A percentile compares a stretch with the other conserved stretches of the same genome.
Evolutionary conservation across 1,140 invertebrate genomes (phyloP).

Genomic region (Phocides pigmalion): DNA sequence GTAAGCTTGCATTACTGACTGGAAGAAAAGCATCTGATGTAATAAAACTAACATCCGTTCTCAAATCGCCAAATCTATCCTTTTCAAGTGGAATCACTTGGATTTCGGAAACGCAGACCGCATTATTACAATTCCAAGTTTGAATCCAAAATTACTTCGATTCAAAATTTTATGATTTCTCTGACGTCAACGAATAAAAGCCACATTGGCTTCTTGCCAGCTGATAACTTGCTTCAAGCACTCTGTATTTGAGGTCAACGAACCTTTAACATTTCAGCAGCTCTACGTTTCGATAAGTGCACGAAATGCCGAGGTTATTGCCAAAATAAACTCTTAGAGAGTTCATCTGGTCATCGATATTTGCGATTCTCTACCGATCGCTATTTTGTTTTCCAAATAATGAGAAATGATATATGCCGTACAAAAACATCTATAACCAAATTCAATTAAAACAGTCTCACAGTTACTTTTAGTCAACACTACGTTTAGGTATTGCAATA

Average conservation of each 20-base stretch:
- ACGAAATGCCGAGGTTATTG: constrained; percentile 25
- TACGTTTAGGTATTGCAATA: too few relatives aligned
- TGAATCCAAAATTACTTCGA: constrained; percentile 33
- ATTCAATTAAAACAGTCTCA: too few relatives aligned
- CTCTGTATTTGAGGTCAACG: constrained; percentile 66
- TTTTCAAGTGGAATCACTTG: constrained; percentile 14
- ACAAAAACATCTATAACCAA: too few relatives aligned
- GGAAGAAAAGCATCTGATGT: too few relatives aligned
- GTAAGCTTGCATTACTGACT: too few relatives aligned
- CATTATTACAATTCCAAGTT: constrained; percentile 31
- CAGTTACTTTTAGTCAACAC: too few relatives aligned
- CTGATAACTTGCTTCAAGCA: constrained; percentile 64
- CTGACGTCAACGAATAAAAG: constrained; percentile 66
- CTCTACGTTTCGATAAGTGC: constrained; percentile 34
- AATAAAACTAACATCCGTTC: constrained; percentile 3
- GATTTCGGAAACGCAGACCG: constrained; percentile 12
- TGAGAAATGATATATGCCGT: too few relatives aligned
- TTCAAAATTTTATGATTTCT: constrained; percentile 54
- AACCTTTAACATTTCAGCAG: constrained; percentile 67
- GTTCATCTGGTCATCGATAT: constrained; percentile 20
- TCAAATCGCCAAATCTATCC: constrained; percentile 20
- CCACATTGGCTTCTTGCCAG: constrained; percentile 66
- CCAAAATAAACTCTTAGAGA: constrained; percentile 23
- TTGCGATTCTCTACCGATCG: neutral
- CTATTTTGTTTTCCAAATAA: too few relatives aligned